A percentile compares a stretch with the other conserved stretches of the same genome.
Evolutionary conservation across 2,113 vertebrate genomes (phyloP).

Genomic region (Okapia johnstoni): DNA sequence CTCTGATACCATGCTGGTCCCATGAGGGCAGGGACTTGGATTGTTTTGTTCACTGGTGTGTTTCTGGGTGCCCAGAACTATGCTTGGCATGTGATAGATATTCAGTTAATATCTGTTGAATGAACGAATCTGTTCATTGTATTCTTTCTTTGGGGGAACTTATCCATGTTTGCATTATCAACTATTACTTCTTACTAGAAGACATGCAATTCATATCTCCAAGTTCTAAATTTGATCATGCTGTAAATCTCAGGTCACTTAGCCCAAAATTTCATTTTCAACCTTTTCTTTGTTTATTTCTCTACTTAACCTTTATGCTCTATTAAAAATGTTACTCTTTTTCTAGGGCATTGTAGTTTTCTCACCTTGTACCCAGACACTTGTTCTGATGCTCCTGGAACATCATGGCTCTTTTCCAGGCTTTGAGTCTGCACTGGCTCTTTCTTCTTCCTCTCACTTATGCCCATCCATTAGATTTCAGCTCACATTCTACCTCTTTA

Average conservation of each 20-base stretch:
- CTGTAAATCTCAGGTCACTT: not conserved
- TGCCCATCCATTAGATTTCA: not conserved
- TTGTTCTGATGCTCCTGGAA: not conserved
- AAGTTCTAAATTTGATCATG: not conserved
- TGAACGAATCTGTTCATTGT: not conserved
- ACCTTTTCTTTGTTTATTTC: not conserved
- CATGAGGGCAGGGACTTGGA: not conserved
- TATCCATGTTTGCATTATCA: not conserved
- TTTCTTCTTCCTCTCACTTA: not conserved
- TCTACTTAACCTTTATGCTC: not conserved
- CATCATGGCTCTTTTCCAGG: not conserved
- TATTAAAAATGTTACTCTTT: not conserved
- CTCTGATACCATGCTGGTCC: not conserved
- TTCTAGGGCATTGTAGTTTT: not conserved
- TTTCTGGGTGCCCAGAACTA: not conserved
- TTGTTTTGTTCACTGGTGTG: not conserved
- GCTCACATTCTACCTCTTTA: not conserved
- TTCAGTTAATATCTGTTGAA: not conserved
- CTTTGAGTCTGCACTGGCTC: accelerated
- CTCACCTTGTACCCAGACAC: not conserved
- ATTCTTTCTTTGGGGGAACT: not conserved
- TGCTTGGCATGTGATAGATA: not conserved
- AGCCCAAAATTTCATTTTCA: not conserved
- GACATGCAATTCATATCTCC: not conserved
- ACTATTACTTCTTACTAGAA: not conserved